phyloP scores from a whole-genome alignment of 2,797 vertebrate genomes.

The Phataginus tetradactyla region DNA sequence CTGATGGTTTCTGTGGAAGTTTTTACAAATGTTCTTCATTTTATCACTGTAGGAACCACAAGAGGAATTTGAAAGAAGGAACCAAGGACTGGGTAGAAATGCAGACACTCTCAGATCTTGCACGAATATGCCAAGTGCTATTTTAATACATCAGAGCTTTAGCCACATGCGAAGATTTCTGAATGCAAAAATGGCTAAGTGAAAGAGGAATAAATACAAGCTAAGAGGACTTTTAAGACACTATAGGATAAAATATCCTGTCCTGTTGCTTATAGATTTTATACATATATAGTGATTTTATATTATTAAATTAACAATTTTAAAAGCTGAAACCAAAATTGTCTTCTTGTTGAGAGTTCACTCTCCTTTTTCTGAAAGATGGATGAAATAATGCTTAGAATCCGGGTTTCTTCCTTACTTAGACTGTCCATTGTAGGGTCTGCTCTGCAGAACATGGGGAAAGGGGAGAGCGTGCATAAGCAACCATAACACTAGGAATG shows the following conservation, averaged over 20 bases:
- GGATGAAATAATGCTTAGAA: background rate
- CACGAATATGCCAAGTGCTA: background rate
- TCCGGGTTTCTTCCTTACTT: background rate
- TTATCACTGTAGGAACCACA: background rate
- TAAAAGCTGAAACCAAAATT: background rate
- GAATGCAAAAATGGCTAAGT: slow-evolving; percentile 6
- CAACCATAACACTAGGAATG: background rate
- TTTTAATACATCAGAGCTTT: slow-evolving; percentile 15
- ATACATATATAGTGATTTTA: background rate
- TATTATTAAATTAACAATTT: background rate
- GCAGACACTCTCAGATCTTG: background rate
- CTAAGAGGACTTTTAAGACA: background rate
- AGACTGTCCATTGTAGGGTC: background rate
- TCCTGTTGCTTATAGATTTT: background rate
- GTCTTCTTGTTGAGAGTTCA: background rate
- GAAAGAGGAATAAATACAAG: background rate
- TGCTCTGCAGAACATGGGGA: background rate
- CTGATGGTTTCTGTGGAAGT: background rate
- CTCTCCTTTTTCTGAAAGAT: background rate
- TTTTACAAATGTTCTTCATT: slow-evolving; percentile 60
- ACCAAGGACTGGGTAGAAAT: background rate
- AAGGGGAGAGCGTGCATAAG: background rate
- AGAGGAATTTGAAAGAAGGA: slow-evolving; percentile 48
- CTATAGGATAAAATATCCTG: background rate
- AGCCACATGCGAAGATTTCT: background rate